Percentiles rank a stretch among this genome's conserved stretches.
These are phyloP conservation scores for Sinocyclocheilus rhinocerous DNA, from an alignment of 2,113 vertebrate genomes.

Conservation along the genomic window DNA sequence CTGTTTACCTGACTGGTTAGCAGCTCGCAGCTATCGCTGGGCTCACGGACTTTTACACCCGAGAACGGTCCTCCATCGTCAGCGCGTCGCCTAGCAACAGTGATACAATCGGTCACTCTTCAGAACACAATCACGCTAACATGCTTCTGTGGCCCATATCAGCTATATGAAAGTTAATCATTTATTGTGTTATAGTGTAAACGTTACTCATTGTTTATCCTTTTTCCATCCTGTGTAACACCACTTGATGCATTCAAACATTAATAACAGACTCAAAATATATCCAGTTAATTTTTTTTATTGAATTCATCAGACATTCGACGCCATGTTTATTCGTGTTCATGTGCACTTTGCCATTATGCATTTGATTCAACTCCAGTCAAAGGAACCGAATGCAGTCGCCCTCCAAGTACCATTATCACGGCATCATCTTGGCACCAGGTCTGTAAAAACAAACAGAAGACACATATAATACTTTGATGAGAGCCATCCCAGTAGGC, in stretches of 20 bases:
- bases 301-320: neutral
- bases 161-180: neutral
- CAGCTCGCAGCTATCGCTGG: neutral
- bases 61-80: neutral
- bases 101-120: neutral
- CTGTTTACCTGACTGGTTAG: neutral
- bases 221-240: neutral
- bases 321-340: neutral
- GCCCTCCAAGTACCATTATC: neutral
- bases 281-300: neutral
- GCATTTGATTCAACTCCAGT: neutral
- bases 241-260: neutral
- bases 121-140: too few relatives aligned
- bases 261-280: neutral
- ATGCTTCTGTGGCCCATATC: neutral
- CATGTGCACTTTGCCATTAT: too few relatives aligned
- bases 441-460: neutral
- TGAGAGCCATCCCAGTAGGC: too few relatives aligned
- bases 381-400: neutral
- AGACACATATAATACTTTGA: neutral
- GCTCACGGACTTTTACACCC: neutral
- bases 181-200: neutral
- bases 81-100: conserved; percentile 22
- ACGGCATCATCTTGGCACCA: neutral
- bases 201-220: neutral